These are phyloP conservation scores for Drosophila nebulosa DNA, from an alignment of 1,140 invertebrate species.

Conservation along the genomic window DNA sequence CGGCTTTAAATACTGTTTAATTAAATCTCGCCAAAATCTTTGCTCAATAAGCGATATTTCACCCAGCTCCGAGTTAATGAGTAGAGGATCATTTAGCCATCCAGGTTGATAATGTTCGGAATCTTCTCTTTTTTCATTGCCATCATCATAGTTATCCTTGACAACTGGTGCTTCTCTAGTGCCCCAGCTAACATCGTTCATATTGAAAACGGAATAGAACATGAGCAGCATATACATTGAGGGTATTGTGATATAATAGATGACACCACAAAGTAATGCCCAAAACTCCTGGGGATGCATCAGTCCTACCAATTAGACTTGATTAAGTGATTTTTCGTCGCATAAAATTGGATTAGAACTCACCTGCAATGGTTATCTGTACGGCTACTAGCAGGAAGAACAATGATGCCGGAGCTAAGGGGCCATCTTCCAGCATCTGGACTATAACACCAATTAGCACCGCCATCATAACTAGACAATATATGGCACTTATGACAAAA, in stretches of 20 bases:
- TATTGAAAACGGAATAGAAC: constrained; percentile 94
- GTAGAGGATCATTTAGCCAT: constrained; percentile 87
- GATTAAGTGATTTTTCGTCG: background rate
- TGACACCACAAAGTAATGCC: constrained; percentile 88
- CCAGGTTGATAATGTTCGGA: constrained; percentile 81
- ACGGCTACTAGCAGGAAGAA: constrained; percentile 86
- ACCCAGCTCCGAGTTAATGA: constrained; percentile 85
- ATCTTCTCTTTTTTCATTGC: constrained; percentile 8
- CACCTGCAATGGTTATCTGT: constrained; percentile 85
- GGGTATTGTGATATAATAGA: constrained; percentile 96
- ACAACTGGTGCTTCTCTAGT: constrained; percentile 87
- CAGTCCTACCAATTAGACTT: constrained; percentile 75
- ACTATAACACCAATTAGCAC: constrained; percentile 93
- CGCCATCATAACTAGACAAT: constrained; percentile 95
- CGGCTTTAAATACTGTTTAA: constrained; percentile 88
- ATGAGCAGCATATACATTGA: constrained; percentile 96
- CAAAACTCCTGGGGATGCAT: constrained; percentile 92
- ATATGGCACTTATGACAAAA: constrained; percentile 88
- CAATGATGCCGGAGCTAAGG: constrained; percentile 89
- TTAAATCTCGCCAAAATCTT: constrained; percentile 88
- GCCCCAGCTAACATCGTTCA: constrained; percentile 95
- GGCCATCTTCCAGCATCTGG: constrained; percentile 90
- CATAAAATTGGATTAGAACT: background rate
- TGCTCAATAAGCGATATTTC: constrained; percentile 85
- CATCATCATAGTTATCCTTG: constrained; percentile 34